Conservation (phyloP, 2,113 vertebrate genomes). For the Suncus etruscus region DNA sequence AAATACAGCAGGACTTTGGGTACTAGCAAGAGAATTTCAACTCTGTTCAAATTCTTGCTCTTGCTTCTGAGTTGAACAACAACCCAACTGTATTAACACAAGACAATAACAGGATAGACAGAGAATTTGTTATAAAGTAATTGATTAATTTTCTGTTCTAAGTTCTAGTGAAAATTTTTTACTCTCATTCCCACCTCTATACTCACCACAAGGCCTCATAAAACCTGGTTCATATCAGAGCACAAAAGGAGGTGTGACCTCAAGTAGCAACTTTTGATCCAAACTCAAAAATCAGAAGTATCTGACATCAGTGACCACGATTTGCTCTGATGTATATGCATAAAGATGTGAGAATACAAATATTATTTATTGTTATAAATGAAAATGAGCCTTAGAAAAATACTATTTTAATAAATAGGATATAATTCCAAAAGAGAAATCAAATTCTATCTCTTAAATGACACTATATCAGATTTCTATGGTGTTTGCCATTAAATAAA, state of each 20-base stretch:
- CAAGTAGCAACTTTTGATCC: background rate
- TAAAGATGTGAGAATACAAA: background rate
- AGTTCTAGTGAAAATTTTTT: background rate
- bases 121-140: too few species aligned
- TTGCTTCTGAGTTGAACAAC: background rate
- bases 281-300: background rate
- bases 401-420: background rate
- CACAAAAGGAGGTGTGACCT: background rate
- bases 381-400: background rate
- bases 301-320: background rate
- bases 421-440: conserved; percentile 16
- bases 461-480: background rate
- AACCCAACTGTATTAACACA: too few species aligned
- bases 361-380: background rate
- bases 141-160: too few species aligned
- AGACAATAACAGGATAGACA: too few species aligned
- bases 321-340: background rate
- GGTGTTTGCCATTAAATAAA: background rate
- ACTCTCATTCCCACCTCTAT: background rate
- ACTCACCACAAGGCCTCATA: too few species aligned
- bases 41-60: background rate
- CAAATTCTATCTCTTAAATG: background rate
- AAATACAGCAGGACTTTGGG: background rate
- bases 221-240: too few species aligned
- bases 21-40: background rate